Conservation (phyloP, 2,113 vertebrate species). For the Gallinago undulata region DNA sequence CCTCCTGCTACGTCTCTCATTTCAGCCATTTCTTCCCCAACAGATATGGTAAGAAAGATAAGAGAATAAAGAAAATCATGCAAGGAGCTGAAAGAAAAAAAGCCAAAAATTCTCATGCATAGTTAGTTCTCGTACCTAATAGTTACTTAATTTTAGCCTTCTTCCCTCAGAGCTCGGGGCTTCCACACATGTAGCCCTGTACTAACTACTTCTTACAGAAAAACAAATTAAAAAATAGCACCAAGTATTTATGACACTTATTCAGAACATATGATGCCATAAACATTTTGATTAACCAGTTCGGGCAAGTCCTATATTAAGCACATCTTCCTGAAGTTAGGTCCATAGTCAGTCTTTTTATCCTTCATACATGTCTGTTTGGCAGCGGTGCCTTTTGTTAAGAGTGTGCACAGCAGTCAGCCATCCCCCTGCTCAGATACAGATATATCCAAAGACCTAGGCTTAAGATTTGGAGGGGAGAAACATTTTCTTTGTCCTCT, state of each 20-base stretch:
- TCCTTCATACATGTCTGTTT: background rate
- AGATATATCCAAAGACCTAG: background rate
- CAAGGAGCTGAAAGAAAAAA: background rate
- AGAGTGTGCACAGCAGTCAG: fast-evolving
- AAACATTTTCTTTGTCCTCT: background rate
- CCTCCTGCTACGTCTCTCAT: background rate
- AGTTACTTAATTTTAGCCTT: background rate
- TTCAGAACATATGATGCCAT: background rate
- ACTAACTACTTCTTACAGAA: background rate
- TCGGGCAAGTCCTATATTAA: background rate
- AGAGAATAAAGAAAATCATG: background rate
- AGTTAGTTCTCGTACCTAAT: background rate
- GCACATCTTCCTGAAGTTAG: background rate
- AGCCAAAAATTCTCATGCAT: background rate
- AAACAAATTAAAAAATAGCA: background rate
- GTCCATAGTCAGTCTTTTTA: background rate
- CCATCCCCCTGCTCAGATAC: fast-evolving
- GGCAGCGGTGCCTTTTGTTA: background rate
- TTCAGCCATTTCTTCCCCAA: background rate
- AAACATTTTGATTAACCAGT: background rate
- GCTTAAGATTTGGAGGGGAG: background rate
- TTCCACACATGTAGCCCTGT: background rate
- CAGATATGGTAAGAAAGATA: background rate
- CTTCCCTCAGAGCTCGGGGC: background rate
- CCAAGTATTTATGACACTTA: background rate